Evolutionary conservation across 2,888 invertebrate species (phyloP).

Genomic region (Norana najaformis): DNA sequence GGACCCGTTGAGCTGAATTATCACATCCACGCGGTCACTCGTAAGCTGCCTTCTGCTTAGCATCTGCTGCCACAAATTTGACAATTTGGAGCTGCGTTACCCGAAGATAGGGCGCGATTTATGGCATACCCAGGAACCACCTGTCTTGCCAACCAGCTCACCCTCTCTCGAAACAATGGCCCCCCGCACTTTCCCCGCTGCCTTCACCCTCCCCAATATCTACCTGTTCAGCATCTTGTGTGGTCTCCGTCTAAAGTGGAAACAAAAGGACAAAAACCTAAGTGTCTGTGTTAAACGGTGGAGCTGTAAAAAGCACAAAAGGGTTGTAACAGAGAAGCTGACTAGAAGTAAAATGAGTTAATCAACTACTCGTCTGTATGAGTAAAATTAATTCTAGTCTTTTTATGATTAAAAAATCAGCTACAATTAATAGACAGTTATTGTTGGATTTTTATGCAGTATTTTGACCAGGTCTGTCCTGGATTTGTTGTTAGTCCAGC

Average conservation of each 20-base stretch:
- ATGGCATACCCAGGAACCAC: no score
- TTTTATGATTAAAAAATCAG: neutral
- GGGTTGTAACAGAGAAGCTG: neutral
- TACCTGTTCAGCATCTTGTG: neutral
- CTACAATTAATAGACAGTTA: neutral
- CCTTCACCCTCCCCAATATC: neutral
- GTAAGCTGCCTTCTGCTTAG: neutral
- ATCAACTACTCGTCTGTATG: neutral
- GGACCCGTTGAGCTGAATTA: slow-evolving; percentile 5
- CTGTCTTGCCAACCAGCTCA: no score
- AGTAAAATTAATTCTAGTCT: neutral
- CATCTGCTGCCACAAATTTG: neutral
- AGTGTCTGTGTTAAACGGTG: neutral
- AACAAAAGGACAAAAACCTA: neutral
- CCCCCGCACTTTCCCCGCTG: neutral
- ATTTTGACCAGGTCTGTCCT: no score
- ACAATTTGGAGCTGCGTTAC: neutral
- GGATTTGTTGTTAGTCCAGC: no score
- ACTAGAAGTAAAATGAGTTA: neutral
- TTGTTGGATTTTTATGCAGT: neutral
- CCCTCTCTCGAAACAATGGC: no score
- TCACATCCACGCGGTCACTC: neutral
- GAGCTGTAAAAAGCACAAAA: neutral
- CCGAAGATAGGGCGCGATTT: neutral
- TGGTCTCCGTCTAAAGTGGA: neutral